Conservation (phyloP, 2,113 vertebrate genomes). For the Dicerorhinus sumatrensis region DNA sequence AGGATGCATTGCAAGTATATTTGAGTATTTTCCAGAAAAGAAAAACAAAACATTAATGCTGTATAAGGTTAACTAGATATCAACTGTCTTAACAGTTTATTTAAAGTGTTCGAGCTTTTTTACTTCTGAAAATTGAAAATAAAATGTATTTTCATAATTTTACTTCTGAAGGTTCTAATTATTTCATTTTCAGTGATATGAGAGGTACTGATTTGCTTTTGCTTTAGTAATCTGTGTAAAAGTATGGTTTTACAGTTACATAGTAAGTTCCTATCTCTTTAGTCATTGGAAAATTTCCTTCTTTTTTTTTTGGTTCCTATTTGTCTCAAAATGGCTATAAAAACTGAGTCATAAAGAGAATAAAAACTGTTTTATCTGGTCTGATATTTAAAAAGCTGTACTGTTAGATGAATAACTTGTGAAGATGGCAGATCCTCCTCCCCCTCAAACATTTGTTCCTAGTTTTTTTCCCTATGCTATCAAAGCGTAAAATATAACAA, state of each 20-base stretch:
- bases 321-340: background rate
- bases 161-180: background rate
- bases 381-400: background rate
- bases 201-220: background rate
- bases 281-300: background rate
- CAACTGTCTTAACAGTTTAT: background rate
- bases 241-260: background rate
- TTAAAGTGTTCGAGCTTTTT: slow-evolving; percentile 5
- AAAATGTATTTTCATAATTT: slow-evolving; percentile 57
- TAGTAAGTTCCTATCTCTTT: background rate
- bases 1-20: background rate
- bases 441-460: background rate
- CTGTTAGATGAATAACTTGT: slow-evolving; percentile 33
- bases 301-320: background rate
- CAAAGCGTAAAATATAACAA: background rate
- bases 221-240: background rate
- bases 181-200: slow-evolving; percentile 21
- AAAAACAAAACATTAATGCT: background rate
- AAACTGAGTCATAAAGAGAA: slow-evolving; percentile 4
- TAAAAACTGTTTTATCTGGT: background rate
- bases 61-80: background rate
- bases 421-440: background rate
- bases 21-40: slow-evolving; percentile 19
- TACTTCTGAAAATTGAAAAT: slow-evolving; percentile 60
- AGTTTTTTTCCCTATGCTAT: background rate